phyloP scores from a whole-genome alignment of 2,113 vertebrate species.

The Corythoichthys haematopterus region DNA sequence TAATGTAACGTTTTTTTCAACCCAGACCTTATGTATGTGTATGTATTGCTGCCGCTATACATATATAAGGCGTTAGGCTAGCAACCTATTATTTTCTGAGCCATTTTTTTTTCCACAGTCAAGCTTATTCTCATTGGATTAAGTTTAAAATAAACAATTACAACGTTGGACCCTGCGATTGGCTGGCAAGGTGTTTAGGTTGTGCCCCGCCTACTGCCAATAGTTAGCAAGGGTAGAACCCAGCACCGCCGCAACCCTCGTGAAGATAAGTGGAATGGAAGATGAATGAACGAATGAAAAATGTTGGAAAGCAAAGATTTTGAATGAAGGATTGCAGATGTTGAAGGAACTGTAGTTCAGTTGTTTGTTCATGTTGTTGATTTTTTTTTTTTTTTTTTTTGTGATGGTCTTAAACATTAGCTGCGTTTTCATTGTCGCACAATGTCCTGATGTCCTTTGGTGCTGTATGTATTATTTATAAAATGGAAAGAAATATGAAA shows the following conservation, averaged over 20 bases:
- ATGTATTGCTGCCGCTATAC: background rate
- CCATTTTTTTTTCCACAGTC: slow-evolving; percentile 1
- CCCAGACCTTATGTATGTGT: slow-evolving; percentile 9
- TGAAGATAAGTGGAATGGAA: no score
- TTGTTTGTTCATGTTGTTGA: background rate
- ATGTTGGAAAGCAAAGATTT: slow-evolving; percentile 17
- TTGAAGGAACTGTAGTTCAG: background rate
- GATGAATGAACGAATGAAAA: background rate
- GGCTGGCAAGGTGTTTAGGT: no score
- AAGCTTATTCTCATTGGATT: background rate
- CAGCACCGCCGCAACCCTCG: no score
- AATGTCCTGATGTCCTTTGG: slow-evolving; percentile 1
- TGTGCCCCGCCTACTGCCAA: no score
- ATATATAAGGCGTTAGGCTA: background rate
- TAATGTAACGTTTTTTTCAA: background rate
- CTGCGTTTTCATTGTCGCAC: background rate
- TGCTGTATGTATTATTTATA: background rate
- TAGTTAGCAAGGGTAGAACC: no score
- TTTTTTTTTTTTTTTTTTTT: background rate
- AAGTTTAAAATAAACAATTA: slow-evolving; percentile 2
- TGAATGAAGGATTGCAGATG: slow-evolving; percentile 9
- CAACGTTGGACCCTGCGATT: slow-evolving; percentile 15
- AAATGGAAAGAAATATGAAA: background rate
- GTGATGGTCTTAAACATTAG: slow-evolving; percentile 14
- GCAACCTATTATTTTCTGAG: background rate